phyloP scores from a whole-genome alignment of 1,140 invertebrate genomes.

The Centruroides vittatus region DNA sequence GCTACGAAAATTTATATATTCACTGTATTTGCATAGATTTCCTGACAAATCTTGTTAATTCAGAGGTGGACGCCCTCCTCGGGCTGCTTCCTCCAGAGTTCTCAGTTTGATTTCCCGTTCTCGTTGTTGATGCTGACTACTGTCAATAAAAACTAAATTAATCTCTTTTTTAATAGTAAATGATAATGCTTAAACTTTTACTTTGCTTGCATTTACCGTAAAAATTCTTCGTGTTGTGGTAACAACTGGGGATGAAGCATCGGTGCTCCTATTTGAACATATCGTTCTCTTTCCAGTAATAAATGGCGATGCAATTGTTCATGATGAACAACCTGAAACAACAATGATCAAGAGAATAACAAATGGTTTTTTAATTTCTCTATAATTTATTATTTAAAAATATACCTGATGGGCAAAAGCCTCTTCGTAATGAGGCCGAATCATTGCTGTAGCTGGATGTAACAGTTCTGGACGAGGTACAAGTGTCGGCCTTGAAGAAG shows the following conservation, averaged over 20 bases:
- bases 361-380: neutral
- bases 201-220: slow-evolving; percentile 38
- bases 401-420: slow-evolving; percentile 60
- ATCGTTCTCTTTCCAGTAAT: slow-evolving; percentile 55
- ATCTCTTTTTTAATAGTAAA: too few species aligned
- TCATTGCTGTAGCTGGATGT: slow-evolving; percentile 40
- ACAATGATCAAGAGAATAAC: slow-evolving; percentile 21
- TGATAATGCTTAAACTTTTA: too few species aligned
- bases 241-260: slow-evolving; percentile 32
- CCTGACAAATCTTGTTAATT: neutral
- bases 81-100: slow-evolving; percentile 65
- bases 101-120: slow-evolving; percentile 69
- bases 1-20: too few species aligned
- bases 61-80: slow-evolving; percentile 34
- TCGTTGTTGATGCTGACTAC: slow-evolving; percentile 49
- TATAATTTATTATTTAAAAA: too few species aligned
- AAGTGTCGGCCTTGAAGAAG: slow-evolving; percentile 9
- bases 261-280: slow-evolving; percentile 29
- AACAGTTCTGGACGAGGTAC: slow-evolving; percentile 13
- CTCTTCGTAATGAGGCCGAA: slow-evolving; percentile 59
- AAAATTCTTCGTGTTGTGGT: slow-evolving; percentile 63
- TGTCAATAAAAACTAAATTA: neutral
- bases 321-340: slow-evolving; percentile 48
- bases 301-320: slow-evolving; percentile 73
- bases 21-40: too few species aligned